phyloP scores from a whole-genome alignment of 2,888 invertebrate species.

The Augiades crinisus region DNA sequence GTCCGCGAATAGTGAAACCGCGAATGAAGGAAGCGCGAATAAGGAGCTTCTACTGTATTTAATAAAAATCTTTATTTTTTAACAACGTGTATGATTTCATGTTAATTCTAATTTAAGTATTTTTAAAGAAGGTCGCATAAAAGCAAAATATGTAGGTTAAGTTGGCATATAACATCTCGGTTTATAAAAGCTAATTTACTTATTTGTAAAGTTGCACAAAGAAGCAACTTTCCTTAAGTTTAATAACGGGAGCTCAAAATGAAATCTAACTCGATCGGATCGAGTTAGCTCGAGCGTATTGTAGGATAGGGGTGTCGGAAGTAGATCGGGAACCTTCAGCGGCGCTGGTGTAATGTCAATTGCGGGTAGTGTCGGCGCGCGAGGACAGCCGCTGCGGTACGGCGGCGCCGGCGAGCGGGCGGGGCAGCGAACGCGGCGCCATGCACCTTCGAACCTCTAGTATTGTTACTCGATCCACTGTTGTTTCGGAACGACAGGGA shows the following conservation, averaged over 20 bases:
- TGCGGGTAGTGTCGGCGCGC: conserved; percentile 47
- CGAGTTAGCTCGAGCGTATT: conserved; percentile 5
- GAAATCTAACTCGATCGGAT: not conserved
- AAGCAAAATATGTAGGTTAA: too few relatives aligned
- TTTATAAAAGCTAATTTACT: too few relatives aligned
- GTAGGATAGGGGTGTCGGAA: conserved; percentile 8
- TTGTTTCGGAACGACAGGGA: conserved; percentile 37
- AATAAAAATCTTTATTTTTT: too few relatives aligned
- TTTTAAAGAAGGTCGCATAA: too few relatives aligned
- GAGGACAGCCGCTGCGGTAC: conserved; percentile 47
- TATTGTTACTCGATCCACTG: conserved; percentile 35
- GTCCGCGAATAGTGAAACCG: too few relatives aligned
- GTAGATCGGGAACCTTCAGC: conserved; percentile 35
- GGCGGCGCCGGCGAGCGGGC: conserved; percentile 37
- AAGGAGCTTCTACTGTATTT: too few relatives aligned
- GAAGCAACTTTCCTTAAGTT: not conserved
- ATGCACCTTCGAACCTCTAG: conserved; percentile 36
- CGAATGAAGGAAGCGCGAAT: too few relatives aligned
- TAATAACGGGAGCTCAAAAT: not conserved
- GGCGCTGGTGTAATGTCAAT: conserved; percentile 60
- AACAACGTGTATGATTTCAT: too few relatives aligned
- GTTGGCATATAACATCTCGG: too few relatives aligned
- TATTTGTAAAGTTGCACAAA: not conserved
- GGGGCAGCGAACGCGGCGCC: conserved; percentile 34
- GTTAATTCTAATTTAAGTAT: too few relatives aligned